Conservation (phyloP, 2,797 vertebrate genomes). For the Pogonophryne albipinna region DNA sequence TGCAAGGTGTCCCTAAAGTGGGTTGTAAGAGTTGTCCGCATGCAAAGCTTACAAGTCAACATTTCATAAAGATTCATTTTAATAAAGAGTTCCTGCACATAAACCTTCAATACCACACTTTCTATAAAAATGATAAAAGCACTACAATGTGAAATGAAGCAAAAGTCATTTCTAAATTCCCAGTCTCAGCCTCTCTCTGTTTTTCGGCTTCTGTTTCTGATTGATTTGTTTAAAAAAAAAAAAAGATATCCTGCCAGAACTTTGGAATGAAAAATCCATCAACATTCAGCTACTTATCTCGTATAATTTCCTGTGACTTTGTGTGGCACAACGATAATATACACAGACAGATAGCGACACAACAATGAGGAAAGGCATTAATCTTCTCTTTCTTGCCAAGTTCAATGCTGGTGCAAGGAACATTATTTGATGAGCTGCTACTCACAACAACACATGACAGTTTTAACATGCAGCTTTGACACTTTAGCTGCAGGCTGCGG, state of each 20-base stretch:
- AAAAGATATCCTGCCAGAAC: too few species aligned
- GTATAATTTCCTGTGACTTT: background rate
- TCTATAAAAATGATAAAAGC: background rate
- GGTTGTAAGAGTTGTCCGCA: too few species aligned
- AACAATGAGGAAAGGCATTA: background rate
- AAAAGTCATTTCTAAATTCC: conserved; percentile 3
- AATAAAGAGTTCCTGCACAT: too few species aligned
- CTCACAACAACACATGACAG: conserved; percentile 21
- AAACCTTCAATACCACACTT: too few species aligned
- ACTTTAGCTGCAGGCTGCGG: conserved; percentile 4
- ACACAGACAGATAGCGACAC: background rate
- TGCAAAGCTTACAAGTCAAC: too few species aligned
- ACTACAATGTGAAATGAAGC: background rate
- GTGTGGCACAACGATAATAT: too few species aligned
- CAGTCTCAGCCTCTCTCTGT: background rate
- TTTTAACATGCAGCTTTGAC: background rate
- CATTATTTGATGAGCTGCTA: conserved; percentile 6
- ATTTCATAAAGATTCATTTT: too few species aligned
- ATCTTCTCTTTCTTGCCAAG: conserved; percentile 1
- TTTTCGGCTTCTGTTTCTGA: background rate
- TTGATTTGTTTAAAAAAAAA: too few species aligned
- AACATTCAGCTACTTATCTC: background rate
- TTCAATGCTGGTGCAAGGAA: background rate
- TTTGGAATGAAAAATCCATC: background rate
- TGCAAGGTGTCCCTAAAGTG: too few species aligned